These are phyloP conservation scores for Aphis craccivora DNA, from an alignment of 1,140 invertebrate species.

Conservation along the genomic window DNA sequence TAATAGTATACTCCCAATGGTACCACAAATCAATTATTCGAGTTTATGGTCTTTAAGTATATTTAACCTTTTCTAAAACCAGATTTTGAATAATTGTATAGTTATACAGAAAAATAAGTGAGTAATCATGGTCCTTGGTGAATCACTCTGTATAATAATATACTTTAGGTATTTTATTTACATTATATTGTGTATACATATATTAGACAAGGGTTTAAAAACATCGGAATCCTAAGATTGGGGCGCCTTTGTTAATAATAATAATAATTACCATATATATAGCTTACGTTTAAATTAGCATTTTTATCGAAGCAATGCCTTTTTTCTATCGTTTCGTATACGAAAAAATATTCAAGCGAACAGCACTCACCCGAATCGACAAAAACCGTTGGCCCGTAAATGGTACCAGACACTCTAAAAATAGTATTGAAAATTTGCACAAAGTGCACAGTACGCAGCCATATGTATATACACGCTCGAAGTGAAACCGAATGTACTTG, in stretches of 20 bases:
- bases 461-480: not conserved
- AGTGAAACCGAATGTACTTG: not conserved
- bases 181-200: not conserved
- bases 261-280: not conserved
- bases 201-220: not conserved
- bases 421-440: not conserved
- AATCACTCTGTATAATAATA: not conserved
- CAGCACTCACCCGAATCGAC: not conserved
- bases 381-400: not conserved
- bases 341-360: not conserved
- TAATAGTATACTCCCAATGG: not conserved
- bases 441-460: not conserved
- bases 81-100: not conserved
- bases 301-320: not conserved
- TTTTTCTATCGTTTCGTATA: not conserved
- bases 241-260: not conserved
- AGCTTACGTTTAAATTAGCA: not conserved
- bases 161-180: not conserved
- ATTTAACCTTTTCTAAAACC: not conserved
- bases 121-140: not conserved
- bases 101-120: no score
- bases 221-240: not conserved
- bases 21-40: not conserved
- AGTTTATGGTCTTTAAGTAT: not conserved
- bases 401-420: not conserved